These are phyloP conservation scores for Chaetura pelagica DNA, from an alignment of 2,113 vertebrate genomes.

Conservation along the genomic window DNA sequence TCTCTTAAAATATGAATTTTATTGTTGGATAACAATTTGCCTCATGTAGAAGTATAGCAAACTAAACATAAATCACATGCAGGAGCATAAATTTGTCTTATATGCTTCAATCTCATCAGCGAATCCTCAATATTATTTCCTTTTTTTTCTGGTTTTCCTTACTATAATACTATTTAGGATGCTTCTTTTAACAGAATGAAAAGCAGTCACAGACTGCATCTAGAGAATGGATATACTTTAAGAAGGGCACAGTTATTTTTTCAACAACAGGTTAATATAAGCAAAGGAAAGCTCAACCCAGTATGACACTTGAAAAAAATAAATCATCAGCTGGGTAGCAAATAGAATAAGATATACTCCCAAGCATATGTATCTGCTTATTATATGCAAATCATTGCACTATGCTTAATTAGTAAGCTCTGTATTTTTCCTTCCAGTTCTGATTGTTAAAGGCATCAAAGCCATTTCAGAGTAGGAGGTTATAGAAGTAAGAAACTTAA, in stretches of 20 bases:
- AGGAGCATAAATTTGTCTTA: neutral
- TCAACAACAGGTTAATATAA: neutral
- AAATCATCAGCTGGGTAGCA: neutral
- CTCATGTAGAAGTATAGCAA: neutral
- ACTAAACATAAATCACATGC: neutral
- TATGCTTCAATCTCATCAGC: neutral
- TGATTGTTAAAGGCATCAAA: conserved; percentile 1
- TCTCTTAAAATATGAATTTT: neutral
- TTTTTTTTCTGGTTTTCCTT: neutral
- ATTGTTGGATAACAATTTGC: neutral
- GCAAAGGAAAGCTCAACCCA: neutral
- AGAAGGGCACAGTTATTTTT: neutral
- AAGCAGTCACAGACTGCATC: neutral
- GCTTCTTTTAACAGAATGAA: neutral
- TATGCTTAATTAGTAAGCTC: neutral
- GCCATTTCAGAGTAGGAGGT: neutral
- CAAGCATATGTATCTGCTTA: neutral
- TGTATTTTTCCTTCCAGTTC: neutral
- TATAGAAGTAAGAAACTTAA: neutral
- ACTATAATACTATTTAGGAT: neutral
- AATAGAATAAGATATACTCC: neutral
- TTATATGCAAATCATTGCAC: neutral
- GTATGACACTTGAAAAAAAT: neutral
- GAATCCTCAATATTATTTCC: neutral
- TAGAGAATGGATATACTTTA: neutral